Percentiles rank a stretch among this genome's conserved stretches.
These are phyloP conservation scores for Episyrphus balteatus DNA, from an alignment of 1,140 invertebrate species.

Conservation along the genomic window DNA sequence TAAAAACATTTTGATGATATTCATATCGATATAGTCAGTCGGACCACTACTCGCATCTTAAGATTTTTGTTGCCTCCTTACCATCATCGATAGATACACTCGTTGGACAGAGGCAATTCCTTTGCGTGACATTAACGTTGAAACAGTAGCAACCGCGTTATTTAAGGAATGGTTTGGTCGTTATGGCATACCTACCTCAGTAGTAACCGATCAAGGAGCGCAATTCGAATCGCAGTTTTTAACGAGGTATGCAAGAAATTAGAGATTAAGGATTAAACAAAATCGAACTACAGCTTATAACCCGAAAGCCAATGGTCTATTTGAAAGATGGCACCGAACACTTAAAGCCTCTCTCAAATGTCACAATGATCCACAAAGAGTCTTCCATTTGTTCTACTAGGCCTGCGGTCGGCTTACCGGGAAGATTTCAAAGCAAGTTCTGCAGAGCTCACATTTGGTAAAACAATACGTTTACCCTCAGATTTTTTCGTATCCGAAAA, in stretches of 20 bases:
- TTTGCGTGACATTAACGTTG: not conserved
- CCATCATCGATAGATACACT: too few species aligned
- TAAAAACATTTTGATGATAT: too few species aligned
- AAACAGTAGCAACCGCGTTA: not conserved
- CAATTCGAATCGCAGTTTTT: not conserved
- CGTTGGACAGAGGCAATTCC: too few species aligned
- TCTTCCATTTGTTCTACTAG: not conserved
- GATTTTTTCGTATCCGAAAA: not conserved
- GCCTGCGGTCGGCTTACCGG: not conserved
- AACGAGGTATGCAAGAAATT: not conserved
- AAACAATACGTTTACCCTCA: not conserved
- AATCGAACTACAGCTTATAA: not conserved
- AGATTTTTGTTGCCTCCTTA: too few species aligned
- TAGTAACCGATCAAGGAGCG: not conserved
- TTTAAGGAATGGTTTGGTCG: not conserved
- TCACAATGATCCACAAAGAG: not conserved
- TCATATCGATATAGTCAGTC: too few species aligned
- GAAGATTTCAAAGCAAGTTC: not conserved
- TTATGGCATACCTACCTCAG: not conserved
- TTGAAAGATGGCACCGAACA: not conserved
- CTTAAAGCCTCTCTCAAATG: not conserved
- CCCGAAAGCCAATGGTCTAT: not conserved
- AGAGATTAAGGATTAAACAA: not conserved
- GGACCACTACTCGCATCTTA: too few species aligned
- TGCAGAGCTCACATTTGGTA: not conserved